Evolutionary conservation across 2,888 invertebrate species (phyloP).

Genomic region (Galeopsomyia nigrocyanea): DNA sequence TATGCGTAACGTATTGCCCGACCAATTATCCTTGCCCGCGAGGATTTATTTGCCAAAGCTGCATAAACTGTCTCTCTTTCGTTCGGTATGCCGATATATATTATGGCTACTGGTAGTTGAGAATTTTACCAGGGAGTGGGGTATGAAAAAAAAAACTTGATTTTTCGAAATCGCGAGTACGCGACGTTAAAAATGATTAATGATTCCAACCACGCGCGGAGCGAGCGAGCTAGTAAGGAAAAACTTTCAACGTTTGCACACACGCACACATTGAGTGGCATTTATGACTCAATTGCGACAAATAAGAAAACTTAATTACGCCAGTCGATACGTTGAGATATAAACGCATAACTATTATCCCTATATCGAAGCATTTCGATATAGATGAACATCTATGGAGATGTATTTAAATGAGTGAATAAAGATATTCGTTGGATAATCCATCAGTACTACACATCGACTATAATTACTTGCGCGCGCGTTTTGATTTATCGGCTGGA

Average conservation of each 20-base stretch:
- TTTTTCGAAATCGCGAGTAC: neutral
- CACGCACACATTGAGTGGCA: neutral
- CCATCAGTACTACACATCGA: too few species aligned
- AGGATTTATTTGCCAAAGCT: constrained; percentile 46
- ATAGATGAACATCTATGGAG: too few species aligned
- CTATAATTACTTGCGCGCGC: neutral
- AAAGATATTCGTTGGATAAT: too few species aligned
- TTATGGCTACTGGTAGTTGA: constrained; percentile 23
- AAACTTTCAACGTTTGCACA: too few species aligned
- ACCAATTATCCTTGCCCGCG: constrained; percentile 49
- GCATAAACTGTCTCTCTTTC: constrained; percentile 44
- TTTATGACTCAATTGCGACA: constrained; percentile 27
- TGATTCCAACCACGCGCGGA: neutral
- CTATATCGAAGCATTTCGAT: too few species aligned
- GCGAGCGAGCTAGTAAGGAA: too few species aligned
- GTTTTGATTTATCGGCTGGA: constrained; percentile 16
- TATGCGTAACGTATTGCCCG: constrained; percentile 46
- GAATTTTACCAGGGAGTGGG: neutral
- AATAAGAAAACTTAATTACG: too few species aligned
- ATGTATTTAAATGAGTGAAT: too few species aligned
- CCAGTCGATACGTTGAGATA: too few species aligned
- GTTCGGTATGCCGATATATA: constrained; percentile 34
- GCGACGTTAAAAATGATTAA: constrained; percentile 18
- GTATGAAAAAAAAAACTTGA: neutral
- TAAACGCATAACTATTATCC: too few species aligned